A percentile compares a stretch with the other conserved stretches of the same genome.
Conservation (phyloP, 2,113 vertebrate species). For the Narcine bancroftii region DNA sequence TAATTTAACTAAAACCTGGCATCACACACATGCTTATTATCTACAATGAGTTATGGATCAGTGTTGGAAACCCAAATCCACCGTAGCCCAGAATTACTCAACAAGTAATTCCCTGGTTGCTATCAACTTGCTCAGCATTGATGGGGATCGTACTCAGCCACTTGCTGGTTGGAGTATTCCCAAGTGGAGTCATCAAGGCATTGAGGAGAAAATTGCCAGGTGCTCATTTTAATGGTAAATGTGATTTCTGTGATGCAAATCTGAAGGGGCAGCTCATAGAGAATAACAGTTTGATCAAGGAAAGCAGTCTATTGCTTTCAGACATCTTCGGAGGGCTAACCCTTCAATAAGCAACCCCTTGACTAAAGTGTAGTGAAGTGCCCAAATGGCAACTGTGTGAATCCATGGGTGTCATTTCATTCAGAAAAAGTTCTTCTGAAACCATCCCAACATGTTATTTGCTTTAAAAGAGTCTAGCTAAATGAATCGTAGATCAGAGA, state of each 20-base stretch:
- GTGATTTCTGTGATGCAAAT: too few relatives aligned
- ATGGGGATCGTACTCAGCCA: not conserved
- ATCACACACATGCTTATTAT: not conserved
- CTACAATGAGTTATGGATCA: not conserved
- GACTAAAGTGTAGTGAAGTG: not conserved
- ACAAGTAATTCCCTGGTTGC: not conserved
- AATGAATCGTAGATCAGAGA: not conserved
- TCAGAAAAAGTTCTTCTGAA: not conserved
- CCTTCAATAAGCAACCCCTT: not conserved
- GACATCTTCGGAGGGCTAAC: not conserved
- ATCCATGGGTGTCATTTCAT: not conserved
- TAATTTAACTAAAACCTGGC: not conserved
- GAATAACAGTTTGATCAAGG: not conserved
- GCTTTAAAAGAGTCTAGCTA: not conserved
- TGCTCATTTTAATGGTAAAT: too few relatives aligned
- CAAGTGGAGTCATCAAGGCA: not conserved
- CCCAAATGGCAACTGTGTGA: not conserved
- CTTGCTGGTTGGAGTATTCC: not conserved
- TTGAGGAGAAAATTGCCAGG: not conserved
- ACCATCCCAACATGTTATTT: not conserved
- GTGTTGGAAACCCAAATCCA: not conserved
- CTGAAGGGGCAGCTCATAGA: not conserved
- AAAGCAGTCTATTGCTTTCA: not conserved
- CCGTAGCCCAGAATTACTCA: not conserved
- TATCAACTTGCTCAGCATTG: not conserved